phyloP scores from a whole-genome alignment of 2,797 vertebrate genomes.

The Eremophila alpestris region DNA sequence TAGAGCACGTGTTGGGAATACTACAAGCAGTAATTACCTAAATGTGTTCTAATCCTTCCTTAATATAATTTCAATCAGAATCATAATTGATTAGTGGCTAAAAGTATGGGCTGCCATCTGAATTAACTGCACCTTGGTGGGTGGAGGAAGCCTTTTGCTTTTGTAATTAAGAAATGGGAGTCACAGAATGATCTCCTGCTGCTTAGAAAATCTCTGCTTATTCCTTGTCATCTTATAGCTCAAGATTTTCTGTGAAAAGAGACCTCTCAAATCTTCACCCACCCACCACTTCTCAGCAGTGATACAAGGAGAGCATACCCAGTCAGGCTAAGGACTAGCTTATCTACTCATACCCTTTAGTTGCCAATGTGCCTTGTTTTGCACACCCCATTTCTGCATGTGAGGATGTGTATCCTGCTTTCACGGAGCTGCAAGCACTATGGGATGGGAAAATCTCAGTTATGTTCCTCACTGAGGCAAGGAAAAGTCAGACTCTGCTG shows the following conservation, averaged over 20 bases:
- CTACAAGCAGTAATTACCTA: neutral
- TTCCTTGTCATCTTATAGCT: neutral
- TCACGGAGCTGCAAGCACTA: neutral
- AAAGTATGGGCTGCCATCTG: neutral
- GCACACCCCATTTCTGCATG: neutral
- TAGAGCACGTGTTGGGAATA: neutral
- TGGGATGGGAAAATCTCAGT: neutral
- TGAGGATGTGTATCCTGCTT: neutral
- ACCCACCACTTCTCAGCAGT: neutral
- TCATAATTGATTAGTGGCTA: neutral
- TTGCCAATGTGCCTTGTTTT: neutral
- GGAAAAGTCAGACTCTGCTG: neutral
- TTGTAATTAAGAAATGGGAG: neutral
- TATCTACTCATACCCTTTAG: neutral
- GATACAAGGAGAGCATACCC: neutral
- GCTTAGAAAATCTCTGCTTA: neutral
- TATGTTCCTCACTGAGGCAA: neutral
- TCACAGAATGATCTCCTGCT: neutral
- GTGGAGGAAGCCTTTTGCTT: neutral
- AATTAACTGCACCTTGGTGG: neutral
- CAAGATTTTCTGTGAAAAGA: neutral
- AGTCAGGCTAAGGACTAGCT: neutral
- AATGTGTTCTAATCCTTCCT: neutral
- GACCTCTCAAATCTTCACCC: neutral
- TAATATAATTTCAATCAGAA: neutral